Evolutionary conservation across 2,888 invertebrate genomes (phyloP).

Genomic region (Pecten maximus): DNA sequence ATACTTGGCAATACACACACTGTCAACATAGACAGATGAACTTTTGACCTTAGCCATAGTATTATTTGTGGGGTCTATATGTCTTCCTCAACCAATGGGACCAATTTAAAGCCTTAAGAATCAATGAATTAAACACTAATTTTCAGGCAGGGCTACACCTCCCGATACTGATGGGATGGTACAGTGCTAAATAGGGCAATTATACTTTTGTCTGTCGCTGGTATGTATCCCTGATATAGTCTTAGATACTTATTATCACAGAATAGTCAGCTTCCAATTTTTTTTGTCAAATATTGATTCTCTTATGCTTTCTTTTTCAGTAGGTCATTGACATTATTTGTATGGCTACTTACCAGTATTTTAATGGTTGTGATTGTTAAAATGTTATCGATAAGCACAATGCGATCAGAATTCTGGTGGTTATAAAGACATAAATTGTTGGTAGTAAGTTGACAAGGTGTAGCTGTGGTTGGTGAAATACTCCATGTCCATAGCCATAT

Average conservation of each 20-base stretch:
- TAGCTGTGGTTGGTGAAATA: background rate
- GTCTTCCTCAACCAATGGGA: background rate
- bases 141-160: background rate
- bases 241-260: background rate
- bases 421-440: background rate
- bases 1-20: background rate
- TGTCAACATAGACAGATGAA: background rate
- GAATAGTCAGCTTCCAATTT: background rate
- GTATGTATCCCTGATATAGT: background rate
- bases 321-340: too few species aligned
- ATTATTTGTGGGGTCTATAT: background rate
- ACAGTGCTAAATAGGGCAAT: background rate
- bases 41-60: slow-evolving; percentile 1
- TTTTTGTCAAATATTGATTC: too few species aligned
- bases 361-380: background rate
- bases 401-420: too few species aligned
- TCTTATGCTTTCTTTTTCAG: too few species aligned
- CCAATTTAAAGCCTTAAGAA: background rate
- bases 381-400: too few species aligned
- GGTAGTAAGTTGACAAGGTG: background rate
- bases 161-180: background rate
- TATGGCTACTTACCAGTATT: too few species aligned
- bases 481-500: background rate
- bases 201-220: background rate
- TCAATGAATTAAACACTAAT: background rate